phyloP scores from a whole-genome alignment of 2,888 invertebrate genomes.

The Ptilodon capucinus region DNA sequence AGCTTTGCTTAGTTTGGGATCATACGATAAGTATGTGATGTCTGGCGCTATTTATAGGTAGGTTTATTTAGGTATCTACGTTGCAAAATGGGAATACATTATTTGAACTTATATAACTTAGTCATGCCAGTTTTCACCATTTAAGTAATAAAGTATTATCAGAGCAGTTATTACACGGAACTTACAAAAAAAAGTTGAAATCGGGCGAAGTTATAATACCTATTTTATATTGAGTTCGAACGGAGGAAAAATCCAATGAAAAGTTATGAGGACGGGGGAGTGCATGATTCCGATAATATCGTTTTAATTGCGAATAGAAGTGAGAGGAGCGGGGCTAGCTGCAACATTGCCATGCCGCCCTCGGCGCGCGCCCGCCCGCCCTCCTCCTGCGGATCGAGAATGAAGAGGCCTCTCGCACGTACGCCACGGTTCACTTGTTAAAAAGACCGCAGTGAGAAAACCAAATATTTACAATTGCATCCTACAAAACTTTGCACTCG shows the following conservation, averaged over 20 bases:
- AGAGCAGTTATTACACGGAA: conserved; percentile 5
- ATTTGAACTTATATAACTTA: neutral
- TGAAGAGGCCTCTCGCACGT: conserved; percentile 58
- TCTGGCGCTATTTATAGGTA: too few relatives aligned
- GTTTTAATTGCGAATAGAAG: conserved; percentile 70
- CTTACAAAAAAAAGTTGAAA: conserved; percentile 13
- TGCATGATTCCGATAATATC: conserved; percentile 66
- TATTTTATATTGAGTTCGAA: conserved; percentile 26
- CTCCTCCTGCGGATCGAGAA: conserved; percentile 54
- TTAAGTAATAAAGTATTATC: conserved; percentile 1
- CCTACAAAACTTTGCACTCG: conserved; percentile 65
- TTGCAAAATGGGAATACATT: too few relatives aligned
- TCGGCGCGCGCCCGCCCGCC: conserved; percentile 30
- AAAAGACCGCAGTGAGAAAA: conserved; percentile 65
- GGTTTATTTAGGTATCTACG: too few relatives aligned
- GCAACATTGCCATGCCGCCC: conserved; percentile 57
- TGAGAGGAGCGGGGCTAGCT: conserved; percentile 35
- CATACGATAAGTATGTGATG: too few relatives aligned
- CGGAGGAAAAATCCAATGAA: conserved; percentile 39
- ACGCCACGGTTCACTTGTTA: conserved; percentile 66
- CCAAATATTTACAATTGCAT: conserved; percentile 71
- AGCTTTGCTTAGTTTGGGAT: too few relatives aligned
- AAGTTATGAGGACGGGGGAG: conserved; percentile 47
- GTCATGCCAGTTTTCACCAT: neutral
- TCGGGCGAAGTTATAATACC: conserved; percentile 26